These are phyloP conservation scores for Euschistus heros DNA, from an alignment of 1,140 invertebrate genomes.

Conservation along the genomic window DNA sequence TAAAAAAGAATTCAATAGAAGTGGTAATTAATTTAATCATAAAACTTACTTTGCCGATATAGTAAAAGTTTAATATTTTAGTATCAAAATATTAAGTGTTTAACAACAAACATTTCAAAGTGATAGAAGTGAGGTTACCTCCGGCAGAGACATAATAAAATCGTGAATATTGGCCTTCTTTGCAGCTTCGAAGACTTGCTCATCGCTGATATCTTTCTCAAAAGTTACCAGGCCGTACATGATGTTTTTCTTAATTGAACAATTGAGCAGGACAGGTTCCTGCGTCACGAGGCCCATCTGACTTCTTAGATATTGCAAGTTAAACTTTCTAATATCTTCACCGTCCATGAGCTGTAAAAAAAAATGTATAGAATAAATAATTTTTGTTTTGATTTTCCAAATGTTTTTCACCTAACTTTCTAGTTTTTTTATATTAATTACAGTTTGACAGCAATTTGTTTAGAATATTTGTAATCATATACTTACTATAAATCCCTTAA, in stretches of 20 bases:
- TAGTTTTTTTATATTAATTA: background rate
- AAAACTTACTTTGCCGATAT: too few species aligned
- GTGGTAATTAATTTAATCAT: too few species aligned
- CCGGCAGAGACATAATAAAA: conserved; percentile 70
- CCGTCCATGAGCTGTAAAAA: conserved; percentile 44
- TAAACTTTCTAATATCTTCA: conserved; percentile 51
- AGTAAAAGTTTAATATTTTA: too few species aligned
- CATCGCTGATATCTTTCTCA: conserved; percentile 29
- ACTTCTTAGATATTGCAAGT: conserved; percentile 63
- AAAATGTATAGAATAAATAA: background rate
- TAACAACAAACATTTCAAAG: too few species aligned
- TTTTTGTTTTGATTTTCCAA: background rate
- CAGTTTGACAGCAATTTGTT: too few species aligned
- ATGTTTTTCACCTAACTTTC: background rate
- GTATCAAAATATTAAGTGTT: too few species aligned
- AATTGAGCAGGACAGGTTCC: conserved; percentile 77
- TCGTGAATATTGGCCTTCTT: conserved; percentile 77
- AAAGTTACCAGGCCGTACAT: conserved; percentile 24
- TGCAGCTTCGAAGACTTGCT: conserved; percentile 58
- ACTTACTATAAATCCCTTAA: conserved; percentile 39
- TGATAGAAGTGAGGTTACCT: conserved; percentile 39
- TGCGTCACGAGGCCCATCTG: conserved; percentile 75
- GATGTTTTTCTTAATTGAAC: conserved; percentile 70
- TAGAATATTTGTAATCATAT: too few species aligned
- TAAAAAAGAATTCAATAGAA: too few species aligned